phyloP scores from a whole-genome alignment of 2,888 invertebrate species.

The Allophyes oxyacanthae region DNA sequence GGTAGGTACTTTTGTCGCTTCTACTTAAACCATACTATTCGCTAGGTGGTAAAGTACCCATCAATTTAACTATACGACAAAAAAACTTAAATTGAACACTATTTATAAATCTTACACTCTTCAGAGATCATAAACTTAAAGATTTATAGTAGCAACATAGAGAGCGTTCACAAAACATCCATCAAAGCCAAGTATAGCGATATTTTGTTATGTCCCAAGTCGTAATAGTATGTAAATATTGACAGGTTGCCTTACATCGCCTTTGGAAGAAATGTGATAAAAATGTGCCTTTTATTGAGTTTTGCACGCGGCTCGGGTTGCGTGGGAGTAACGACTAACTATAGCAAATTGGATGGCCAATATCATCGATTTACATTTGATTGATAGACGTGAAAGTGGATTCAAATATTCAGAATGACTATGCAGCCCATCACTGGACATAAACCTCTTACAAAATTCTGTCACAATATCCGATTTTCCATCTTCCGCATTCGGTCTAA shows the following conservation, averaged over 20 bases:
- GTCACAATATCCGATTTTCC: too few relatives aligned
- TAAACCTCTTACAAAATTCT: too few relatives aligned
- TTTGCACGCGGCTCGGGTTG: constrained; percentile 57
- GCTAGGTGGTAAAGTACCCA: too few relatives aligned
- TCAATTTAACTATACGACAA: too few relatives aligned
- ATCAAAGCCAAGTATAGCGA: constrained; percentile 19
- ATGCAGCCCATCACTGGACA: background rate
- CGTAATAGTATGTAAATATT: constrained; percentile 53
- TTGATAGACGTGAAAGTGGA: constrained; percentile 25
- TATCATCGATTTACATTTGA: constrained; percentile 33
- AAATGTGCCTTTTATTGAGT: constrained; percentile 51
- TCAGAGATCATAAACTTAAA: background rate
- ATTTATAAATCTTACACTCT: too few relatives aligned
- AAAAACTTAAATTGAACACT: too few relatives aligned
- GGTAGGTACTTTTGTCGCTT: too few relatives aligned
- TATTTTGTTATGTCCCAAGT: constrained; percentile 28
- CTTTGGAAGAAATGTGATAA: constrained; percentile 51
- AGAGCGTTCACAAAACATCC: constrained; percentile 8
- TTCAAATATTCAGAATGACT: background rate
- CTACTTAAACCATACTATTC: too few relatives aligned
- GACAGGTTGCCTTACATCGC: constrained; percentile 36
- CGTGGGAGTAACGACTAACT: constrained; percentile 43
- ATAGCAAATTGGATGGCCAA: constrained; percentile 30
- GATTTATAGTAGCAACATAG: constrained; percentile 9
- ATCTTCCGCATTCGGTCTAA: too few relatives aligned